Evolutionary conservation across 2,113 vertebrate species (phyloP), one percentile per base, ranked within the genome.

Genomic region (Saguinus imperator): DNA sequence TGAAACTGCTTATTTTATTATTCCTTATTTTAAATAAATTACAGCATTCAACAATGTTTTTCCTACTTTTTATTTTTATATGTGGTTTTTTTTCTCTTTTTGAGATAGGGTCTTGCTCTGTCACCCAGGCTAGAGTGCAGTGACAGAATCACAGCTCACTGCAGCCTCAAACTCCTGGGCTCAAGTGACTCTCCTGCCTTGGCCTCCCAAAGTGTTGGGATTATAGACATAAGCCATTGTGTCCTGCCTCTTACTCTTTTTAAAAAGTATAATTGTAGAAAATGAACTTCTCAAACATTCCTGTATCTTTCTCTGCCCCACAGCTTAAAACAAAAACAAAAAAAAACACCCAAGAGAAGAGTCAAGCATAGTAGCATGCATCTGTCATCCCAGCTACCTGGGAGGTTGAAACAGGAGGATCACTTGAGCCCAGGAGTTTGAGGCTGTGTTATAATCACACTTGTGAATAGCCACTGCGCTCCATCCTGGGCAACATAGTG

Each of bases 1-100:
- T 79, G 52, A 92, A 93, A 82, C 35, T 27, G 14, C 37, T 66
- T 45, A 9, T 25, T 87, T 76, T n/a, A 58, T 72, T 73, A 79
- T 93, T 90, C 43, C 43, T 94, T 32, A 84, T 20, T 96, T 94
- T 91, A 48, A 83, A 35, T 85, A 95, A 91, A 79, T 6, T 29
- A 48, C 9, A 57, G 37, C 8, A 50, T 43, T 95, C 45, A 79
- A 40, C 40, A 89, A 88, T 72, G 27, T 77, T 92, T 86, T 55
- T 52, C 48, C 10, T 55, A 50, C 12, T 64, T 5, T 32, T 40
- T 80, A 86, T 86, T 87, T 27, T 57, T 43, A 32, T 64, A 27
- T 32, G 27, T 64, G 61, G 1, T 6, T 64, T 64, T 64, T 64
- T 64, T 12, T 27, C 58, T 64, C 27, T 32, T 29, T 64, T 29